Conservation (phyloP, 2,113 vertebrate species). For the Brienomyrus longianalis region DNA sequence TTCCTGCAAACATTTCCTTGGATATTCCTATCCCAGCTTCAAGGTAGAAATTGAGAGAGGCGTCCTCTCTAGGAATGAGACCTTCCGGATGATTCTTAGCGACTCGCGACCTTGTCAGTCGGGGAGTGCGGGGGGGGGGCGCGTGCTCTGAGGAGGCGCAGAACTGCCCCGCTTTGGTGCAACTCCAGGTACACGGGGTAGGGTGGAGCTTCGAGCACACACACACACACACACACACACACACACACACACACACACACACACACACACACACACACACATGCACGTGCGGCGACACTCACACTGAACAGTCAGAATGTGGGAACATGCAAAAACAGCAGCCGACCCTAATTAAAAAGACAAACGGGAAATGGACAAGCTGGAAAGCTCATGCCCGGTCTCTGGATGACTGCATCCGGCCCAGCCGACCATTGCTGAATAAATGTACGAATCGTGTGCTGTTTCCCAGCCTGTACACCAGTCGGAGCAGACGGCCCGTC, state of each 20-base stretch:
- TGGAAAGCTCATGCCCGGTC: not conserved
- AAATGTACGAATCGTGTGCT: not conserved
- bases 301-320: slow-evolving; percentile 3
- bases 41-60: not conserved
- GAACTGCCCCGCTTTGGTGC: slow-evolving; percentile 65
- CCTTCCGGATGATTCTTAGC: slow-evolving; percentile 61
- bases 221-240: slow-evolving; percentile 12
- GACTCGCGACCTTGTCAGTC: slow-evolving; percentile 70
- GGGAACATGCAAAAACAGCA: not conserved
- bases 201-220: slow-evolving; percentile 66
- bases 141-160: slow-evolving; percentile 50
- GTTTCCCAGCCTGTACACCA: not conserved
- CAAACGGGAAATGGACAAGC: not conserved
- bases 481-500: not conserved
- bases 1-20: not conserved
- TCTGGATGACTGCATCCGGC: not conserved
- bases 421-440: not conserved
- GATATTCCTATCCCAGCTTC: not conserved
- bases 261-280: slow-evolving; percentile 18
- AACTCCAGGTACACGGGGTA: slow-evolving; percentile 77
- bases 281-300: not conserved
- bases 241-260: slow-evolving; percentile 30
- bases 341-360: slow-evolving; percentile 18
- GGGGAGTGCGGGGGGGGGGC: slow-evolving; percentile 54
- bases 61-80: not conserved